Conservation (phyloP, 2,888 invertebrate genomes). For the Branchellion lobata region DNA sequence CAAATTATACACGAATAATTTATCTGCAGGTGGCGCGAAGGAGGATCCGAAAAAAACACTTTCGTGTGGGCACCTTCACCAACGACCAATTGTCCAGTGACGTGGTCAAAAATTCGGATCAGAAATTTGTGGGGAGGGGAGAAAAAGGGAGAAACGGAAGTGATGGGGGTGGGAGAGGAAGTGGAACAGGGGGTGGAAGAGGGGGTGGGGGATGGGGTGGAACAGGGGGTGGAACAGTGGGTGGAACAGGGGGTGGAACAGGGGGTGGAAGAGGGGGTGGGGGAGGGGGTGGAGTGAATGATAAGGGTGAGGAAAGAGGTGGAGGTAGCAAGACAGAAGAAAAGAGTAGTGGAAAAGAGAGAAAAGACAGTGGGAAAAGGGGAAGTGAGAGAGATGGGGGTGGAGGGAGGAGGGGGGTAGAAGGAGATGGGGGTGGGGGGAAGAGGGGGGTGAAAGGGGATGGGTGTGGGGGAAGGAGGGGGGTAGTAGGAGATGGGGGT, state of each 20-base stretch:
- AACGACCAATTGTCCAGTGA: neutral
- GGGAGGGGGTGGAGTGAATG: neutral
- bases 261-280: neutral
- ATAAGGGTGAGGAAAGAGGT: no score
- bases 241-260: no score
- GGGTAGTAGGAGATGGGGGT: no score
- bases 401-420: neutral
- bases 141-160: no score
- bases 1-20: no score
- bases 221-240: neutral
- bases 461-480: neutral
- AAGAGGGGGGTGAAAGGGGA: neutral
- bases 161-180: no score
- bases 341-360: neutral
- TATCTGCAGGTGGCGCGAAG: slow-evolving; percentile 86
- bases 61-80: slow-evolving; percentile 47
- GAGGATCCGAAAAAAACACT: slow-evolving; percentile 70
- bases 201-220: no score
- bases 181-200: no score
- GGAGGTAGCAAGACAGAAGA: neutral
- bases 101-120: no score
- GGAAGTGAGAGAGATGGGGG: neutral
- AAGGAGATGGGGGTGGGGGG: neutral
- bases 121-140: no score
- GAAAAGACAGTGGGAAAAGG: neutral